Conservation (phyloP, 2,113 vertebrate species). For the Chitala chitala region DNA sequence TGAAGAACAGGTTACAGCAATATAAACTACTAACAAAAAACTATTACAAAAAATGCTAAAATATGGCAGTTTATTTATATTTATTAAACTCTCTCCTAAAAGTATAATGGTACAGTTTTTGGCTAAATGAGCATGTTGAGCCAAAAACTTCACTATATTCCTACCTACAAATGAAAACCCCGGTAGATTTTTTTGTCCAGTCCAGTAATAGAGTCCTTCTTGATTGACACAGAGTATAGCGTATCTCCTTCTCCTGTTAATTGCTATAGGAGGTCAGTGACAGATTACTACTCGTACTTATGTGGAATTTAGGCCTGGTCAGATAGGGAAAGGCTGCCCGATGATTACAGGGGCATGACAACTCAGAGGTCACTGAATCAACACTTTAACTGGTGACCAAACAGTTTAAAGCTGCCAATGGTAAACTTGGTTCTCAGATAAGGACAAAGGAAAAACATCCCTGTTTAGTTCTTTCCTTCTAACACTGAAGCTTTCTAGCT, state of each 20-base stretch:
- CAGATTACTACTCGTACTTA: constrained; percentile 65
- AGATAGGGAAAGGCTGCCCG: constrained; percentile 61
- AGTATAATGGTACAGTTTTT: too few species aligned
- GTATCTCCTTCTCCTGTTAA: constrained; percentile 64
- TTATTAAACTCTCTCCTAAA: too few species aligned
- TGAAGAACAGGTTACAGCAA: too few species aligned
- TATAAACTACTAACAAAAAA: too few species aligned
- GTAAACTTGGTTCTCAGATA: neutral
- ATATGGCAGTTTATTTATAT: too few species aligned
- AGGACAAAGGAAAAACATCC: constrained; percentile 10
- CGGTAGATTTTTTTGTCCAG: constrained; percentile 54
- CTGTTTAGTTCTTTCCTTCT: neutral
- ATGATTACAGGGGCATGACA: constrained; percentile 46
- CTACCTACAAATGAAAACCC: constrained; percentile 60
- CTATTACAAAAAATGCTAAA: too few species aligned
- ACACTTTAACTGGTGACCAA: neutral
- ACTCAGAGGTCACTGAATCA: constrained; percentile 37
- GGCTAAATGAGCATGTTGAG: constrained; percentile 2
- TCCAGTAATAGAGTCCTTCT: constrained; percentile 52
- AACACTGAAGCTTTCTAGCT: neutral
- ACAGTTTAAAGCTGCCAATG: neutral
- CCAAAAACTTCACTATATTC: constrained; percentile 60
- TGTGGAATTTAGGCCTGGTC: constrained; percentile 49
- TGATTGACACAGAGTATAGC: constrained; percentile 56
- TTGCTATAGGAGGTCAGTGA: constrained; percentile 72